phyloP scores from a whole-genome alignment of 2,113 vertebrate species.

The Gambusia affinis region DNA sequence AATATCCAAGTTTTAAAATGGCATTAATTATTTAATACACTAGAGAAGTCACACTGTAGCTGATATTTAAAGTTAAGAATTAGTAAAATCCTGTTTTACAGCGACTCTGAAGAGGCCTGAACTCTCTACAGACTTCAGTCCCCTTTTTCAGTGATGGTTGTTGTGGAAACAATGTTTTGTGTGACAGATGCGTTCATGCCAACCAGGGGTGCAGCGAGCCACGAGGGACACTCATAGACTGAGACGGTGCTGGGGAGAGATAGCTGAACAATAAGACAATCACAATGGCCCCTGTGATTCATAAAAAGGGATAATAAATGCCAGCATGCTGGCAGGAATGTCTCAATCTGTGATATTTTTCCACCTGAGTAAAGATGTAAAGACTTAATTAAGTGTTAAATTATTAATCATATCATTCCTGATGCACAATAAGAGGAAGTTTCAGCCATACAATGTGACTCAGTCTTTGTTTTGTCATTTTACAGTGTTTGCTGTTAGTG shows the following conservation, averaged over 20 bases:
- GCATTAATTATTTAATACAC: neutral
- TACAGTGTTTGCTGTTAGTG: neutral
- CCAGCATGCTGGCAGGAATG: conserved; percentile 45
- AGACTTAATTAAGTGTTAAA: conserved; percentile 49
- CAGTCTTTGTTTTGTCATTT: neutral
- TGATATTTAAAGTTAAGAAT: neutral
- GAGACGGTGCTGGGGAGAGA: conserved; percentile 42
- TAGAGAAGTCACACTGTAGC: neutral
- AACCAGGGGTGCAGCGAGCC: conserved; percentile 50
- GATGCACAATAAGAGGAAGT: conserved; percentile 9
- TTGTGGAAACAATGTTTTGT: conserved; percentile 64
- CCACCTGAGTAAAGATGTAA: conserved; percentile 33
- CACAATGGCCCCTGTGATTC: conserved; percentile 37
- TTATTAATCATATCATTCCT: conserved; percentile 25
- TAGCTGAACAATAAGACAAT: conserved; percentile 11
- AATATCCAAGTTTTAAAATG: neutral
- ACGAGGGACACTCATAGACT: conserved; percentile 49
- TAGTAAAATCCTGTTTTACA: neutral
- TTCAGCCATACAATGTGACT: conserved; percentile 4
- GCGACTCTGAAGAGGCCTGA: conserved; percentile 4
- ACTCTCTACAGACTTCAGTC: conserved; percentile 38
- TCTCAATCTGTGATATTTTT: conserved; percentile 41
- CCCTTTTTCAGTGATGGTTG: conserved; percentile 59
- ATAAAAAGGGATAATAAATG: conserved; percentile 45
- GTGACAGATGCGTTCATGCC: conserved; percentile 67